phyloP scores from a whole-genome alignment of 1,140 invertebrate genomes.

The Eulimnadia texana region DNA sequence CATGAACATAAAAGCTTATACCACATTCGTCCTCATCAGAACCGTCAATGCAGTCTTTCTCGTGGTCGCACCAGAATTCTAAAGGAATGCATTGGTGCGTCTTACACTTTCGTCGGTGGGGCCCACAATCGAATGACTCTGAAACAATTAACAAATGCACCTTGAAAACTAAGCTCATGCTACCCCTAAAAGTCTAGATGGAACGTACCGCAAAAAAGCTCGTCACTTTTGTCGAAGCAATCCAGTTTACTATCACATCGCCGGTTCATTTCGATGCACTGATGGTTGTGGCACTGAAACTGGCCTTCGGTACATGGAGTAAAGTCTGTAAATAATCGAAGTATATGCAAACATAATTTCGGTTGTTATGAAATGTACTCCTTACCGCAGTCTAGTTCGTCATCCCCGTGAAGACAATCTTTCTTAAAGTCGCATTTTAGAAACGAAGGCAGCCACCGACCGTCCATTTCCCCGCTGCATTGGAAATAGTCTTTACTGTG shows the following conservation, averaged over 20 bases:
- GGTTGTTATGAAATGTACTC: constrained; percentile 10
- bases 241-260: constrained; percentile 28
- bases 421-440: constrained; percentile 28
- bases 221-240: constrained; percentile 34
- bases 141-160: no score
- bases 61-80: constrained; percentile 30
- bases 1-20: no score
- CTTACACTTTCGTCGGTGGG: neutral
- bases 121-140: neutral
- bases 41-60: constrained; percentile 31
- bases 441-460: constrained; percentile 26
- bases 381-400: constrained; percentile 33
- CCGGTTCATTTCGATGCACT: constrained; percentile 27
- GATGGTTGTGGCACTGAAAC: constrained; percentile 27
- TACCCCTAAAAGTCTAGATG: no score
- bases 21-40: constrained; percentile 34
- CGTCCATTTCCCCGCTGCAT: constrained; percentile 25
- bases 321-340: no score
- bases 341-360: no score
- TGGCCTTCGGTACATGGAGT: constrained; percentile 19
- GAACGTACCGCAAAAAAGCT: constrained; percentile 31
- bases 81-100: constrained; percentile 30
- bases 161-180: no score
- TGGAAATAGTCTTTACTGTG: constrained; percentile 19
- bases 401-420: constrained; percentile 33